These are phyloP conservation scores for Euthynnus affinis DNA, from an alignment of 2,797 vertebrate species.

Conservation along the genomic window DNA sequence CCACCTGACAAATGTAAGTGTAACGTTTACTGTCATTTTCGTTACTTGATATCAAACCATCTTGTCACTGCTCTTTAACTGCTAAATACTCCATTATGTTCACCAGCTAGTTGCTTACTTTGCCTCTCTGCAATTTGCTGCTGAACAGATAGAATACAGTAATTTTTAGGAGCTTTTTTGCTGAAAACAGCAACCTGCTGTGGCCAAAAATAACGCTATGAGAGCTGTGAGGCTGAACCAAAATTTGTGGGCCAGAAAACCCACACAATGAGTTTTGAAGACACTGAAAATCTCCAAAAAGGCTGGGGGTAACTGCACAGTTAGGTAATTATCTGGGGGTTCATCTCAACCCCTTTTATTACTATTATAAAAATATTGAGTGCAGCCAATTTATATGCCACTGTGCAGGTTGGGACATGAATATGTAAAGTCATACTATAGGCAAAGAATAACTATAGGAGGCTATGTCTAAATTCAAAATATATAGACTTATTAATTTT, in stretches of 20 bases:
- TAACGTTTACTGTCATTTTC: neutral
- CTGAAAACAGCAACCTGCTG: neutral
- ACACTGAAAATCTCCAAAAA: neutral
- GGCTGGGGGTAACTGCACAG: neutral
- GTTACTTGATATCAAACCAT: neutral
- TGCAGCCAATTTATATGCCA: slow-evolving; percentile 5
- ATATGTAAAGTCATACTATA: neutral
- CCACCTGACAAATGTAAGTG: no score
- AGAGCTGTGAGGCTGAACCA: neutral
- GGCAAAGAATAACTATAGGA: slow-evolving; percentile 5
- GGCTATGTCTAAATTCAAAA: neutral
- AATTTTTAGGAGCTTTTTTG: neutral
- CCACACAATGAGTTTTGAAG: neutral
- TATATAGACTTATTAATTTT: slow-evolving; percentile 8
- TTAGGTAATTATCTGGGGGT: neutral
- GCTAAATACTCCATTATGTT: neutral
- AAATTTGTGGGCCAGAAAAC: neutral
- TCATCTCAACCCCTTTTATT: neutral
- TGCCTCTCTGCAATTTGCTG: neutral
- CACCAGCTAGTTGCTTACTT: neutral
- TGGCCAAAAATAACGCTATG: neutral
- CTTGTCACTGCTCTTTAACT: neutral
- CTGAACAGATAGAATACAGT: neutral
- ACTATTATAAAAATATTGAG: slow-evolving; percentile 7
- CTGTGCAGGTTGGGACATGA: neutral